Conservation (phyloP, 2,797 vertebrate genomes). For the Spondyliosoma cantharus region DNA sequence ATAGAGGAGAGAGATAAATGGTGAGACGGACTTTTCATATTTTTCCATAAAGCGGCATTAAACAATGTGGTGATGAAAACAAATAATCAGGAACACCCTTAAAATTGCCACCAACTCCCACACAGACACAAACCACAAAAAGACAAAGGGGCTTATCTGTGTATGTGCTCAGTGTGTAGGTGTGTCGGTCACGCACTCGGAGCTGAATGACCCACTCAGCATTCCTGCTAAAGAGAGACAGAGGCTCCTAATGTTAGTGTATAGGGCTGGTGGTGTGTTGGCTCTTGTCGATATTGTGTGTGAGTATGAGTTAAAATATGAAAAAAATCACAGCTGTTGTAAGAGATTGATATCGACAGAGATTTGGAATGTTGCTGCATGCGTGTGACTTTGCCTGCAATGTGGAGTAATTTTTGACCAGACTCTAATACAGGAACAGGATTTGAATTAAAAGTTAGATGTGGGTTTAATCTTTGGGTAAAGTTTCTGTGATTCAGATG, state of each 20-base stretch:
- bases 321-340: neutral
- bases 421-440: too few relatives aligned
- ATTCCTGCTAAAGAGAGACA: conserved; percentile 47
- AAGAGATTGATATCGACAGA: conserved; percentile 1
- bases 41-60: conserved; percentile 14
- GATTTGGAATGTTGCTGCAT: too few relatives aligned
- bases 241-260: conserved; percentile 47
- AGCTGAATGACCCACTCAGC: conserved; percentile 67
- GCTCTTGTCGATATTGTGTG: conserved; percentile 3
- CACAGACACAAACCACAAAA: conserved; percentile 18
- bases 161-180: conserved; percentile 42
- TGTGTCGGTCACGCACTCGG: conserved; percentile 44
- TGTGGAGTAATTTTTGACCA: too few relatives aligned
- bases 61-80: conserved; percentile 29
- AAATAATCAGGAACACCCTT: conserved; percentile 34
- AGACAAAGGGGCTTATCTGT: conserved; percentile 18
- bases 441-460: too few relatives aligned
- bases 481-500: conserved; percentile 11
- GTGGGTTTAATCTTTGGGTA: neutral
- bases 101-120: conserved; percentile 42
- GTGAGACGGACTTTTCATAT: neutral
- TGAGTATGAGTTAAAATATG: neutral
- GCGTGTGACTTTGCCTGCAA: too few relatives aligned
- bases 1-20: conserved; percentile 4
- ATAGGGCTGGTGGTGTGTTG: conserved; percentile 18